Evolutionary conservation across 2,888 invertebrate genomes (phyloP).

Genomic region (Hypena proboscidalis): DNA sequence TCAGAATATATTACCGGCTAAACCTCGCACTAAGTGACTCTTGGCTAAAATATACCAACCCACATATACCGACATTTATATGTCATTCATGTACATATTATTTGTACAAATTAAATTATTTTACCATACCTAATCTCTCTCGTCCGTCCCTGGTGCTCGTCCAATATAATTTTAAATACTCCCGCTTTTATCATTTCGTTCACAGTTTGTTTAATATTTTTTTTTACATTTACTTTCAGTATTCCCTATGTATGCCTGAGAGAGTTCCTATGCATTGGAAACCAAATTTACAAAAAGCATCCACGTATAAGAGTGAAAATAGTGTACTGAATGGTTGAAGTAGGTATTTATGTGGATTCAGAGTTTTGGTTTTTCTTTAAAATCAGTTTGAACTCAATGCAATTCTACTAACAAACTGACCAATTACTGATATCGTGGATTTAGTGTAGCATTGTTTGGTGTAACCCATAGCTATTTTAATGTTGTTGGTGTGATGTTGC

Average conservation of each 20-base stretch:
- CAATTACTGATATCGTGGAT: conserved; percentile 60
- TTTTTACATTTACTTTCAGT: conserved; percentile 78
- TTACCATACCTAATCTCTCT: background rate
- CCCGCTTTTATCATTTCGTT: conserved; percentile 40
- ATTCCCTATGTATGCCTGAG: conserved; percentile 84
- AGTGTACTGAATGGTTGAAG: conserved; percentile 85
- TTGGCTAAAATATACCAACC: conserved; percentile 1
- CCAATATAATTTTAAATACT: conserved; percentile 12
- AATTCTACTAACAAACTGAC: conserved; percentile 54
- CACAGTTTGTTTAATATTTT: conserved; percentile 53
- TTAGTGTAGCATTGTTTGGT: conserved; percentile 80
- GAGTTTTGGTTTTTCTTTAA: conserved; percentile 54
- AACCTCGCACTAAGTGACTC: conserved; percentile 8
- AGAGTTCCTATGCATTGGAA: conserved; percentile 85
- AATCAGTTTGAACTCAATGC: conserved; percentile 53
- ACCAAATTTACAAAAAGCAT: conserved; percentile 84
- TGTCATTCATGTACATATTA: no score
- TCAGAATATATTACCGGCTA: conserved; percentile 21
- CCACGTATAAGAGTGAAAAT: conserved; percentile 85
- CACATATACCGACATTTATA: no score
- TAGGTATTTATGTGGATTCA: conserved; percentile 71
- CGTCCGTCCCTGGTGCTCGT: background rate
- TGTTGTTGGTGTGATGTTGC: conserved; percentile 83
- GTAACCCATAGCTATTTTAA: conserved; percentile 79
- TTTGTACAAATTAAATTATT: background rate